phyloP scores from a whole-genome alignment of 2,113 vertebrate genomes.

The Xyliphius kryptos region DNA sequence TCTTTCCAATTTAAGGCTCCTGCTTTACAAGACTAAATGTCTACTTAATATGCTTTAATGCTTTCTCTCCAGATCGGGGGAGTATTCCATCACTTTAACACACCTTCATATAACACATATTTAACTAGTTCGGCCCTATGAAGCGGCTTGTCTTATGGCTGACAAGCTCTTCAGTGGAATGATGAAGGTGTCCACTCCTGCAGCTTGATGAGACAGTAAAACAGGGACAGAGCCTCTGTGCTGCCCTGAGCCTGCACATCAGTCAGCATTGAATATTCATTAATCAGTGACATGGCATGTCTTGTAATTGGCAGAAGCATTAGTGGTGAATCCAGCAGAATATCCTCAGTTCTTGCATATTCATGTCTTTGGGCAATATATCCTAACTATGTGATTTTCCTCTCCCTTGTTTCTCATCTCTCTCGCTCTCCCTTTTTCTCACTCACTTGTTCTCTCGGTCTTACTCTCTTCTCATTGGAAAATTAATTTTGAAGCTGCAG shows the following conservation, averaged over 20 bases:
- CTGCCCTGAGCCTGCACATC: conserved; percentile 64
- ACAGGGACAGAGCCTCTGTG: conserved; percentile 60
- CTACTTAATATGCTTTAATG: conserved; percentile 80
- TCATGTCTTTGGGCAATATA: conserved; percentile 70
- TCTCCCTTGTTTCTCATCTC: conserved; percentile 31
- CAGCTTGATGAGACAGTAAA: conserved; percentile 73
- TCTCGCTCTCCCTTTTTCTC: not conserved
- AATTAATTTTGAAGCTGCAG: conserved; percentile 72
- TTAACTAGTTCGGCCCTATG: conserved; percentile 74
- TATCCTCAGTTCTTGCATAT: conserved; percentile 68
- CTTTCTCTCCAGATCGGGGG: conserved; percentile 67
- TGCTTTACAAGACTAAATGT: conserved; percentile 73
- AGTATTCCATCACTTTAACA: conserved; percentile 75
- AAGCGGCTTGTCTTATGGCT: conserved; percentile 70
- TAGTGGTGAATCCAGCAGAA: conserved; percentile 73
- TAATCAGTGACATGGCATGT: conserved; percentile 75
- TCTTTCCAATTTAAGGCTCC: conserved; percentile 66
- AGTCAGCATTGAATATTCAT: conserved; percentile 72
- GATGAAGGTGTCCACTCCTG: conserved; percentile 72
- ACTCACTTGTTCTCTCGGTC: conserved; percentile 8
- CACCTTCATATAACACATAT: conserved; percentile 79
- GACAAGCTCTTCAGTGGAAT: conserved; percentile 61
- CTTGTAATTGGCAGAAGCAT: conserved; percentile 79
- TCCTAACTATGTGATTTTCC: conserved; percentile 53
- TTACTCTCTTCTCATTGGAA: conserved; percentile 28